Conservation (phyloP, 2,888 invertebrate genomes). For the Gastrophysa polygoni region DNA sequence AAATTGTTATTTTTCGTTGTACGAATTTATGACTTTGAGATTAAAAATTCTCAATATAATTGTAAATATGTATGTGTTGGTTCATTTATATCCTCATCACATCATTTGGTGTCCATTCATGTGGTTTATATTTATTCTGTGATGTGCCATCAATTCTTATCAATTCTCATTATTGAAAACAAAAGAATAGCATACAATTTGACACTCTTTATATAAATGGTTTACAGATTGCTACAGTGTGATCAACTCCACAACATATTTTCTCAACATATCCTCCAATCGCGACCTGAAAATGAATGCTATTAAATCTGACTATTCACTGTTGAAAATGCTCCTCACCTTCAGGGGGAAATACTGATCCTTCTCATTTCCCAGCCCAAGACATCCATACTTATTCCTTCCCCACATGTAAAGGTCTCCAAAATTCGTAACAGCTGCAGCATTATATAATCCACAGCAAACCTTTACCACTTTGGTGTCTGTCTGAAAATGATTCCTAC, state of each 20-base stretch:
- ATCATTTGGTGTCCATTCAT: too few relatives aligned
- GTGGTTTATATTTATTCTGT: too few relatives aligned
- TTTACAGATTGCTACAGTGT: constrained; percentile 77
- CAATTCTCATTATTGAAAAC: too few relatives aligned
- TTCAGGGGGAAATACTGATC: constrained; percentile 90
- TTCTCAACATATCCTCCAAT: constrained; percentile 78
- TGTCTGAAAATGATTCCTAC: constrained; percentile 81
- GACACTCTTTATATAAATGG: constrained; percentile 68
- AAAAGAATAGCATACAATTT: too few relatives aligned
- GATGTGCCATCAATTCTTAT: too few relatives aligned
- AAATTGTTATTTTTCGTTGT: background rate
- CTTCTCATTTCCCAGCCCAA: constrained; percentile 80
- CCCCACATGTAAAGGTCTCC: constrained; percentile 95
- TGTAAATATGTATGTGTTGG: background rate
- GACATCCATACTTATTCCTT: constrained; percentile 78
- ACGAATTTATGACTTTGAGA: background rate
- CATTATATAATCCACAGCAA: constrained; percentile 74
- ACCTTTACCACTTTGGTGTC: constrained; percentile 70
- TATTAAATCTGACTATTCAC: background rate
- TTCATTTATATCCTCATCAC: background rate
- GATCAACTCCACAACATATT: constrained; percentile 85
- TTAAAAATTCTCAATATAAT: background rate
- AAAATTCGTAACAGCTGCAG: constrained; percentile 80
- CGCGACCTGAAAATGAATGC: constrained; percentile 68
- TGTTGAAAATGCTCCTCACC: constrained; percentile 60